Conservation (phyloP, 1,140 invertebrate species). For the Gryon sp. region DNA sequence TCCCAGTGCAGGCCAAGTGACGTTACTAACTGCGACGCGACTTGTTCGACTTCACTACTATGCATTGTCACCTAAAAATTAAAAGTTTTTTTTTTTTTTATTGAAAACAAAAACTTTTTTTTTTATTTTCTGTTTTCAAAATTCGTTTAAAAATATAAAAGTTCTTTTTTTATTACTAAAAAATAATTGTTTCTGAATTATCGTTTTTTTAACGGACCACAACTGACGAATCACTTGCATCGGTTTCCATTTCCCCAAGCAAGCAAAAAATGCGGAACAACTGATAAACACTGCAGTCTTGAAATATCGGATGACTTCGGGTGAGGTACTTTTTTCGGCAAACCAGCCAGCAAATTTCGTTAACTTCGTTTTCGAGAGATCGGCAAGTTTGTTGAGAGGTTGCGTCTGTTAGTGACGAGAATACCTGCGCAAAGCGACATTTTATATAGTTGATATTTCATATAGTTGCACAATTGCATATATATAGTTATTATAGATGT, state of each 20-base stretch:
- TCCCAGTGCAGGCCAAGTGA: constrained; percentile 85
- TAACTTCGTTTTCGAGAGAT: constrained; percentile 73
- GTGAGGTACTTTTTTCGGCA: constrained; percentile 83
- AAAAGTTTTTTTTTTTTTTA: not conserved
- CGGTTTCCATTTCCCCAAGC: constrained; percentile 84
- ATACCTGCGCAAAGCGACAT: too few species aligned
- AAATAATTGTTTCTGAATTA: too few species aligned
- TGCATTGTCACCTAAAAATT: constrained; percentile 82
- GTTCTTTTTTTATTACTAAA: not conserved
- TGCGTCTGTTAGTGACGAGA: constrained; percentile 71
- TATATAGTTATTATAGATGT: too few species aligned
- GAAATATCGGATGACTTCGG: constrained; percentile 81
- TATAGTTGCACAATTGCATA: too few species aligned
- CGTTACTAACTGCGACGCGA: constrained; percentile 83
- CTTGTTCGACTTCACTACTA: constrained; percentile 83
- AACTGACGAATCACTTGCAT: constrained; percentile 67
- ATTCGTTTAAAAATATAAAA: not conserved
- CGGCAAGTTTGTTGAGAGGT: constrained; percentile 66
- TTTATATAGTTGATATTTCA: too few species aligned
- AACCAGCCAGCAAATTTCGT: constrained; percentile 88
- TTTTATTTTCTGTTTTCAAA: too few species aligned
- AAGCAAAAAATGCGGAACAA: constrained; percentile 89
- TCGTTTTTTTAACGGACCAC: constrained; percentile 32
- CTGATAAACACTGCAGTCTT: constrained; percentile 85
- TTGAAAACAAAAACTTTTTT: too few species aligned